Base-by-base conservation (phyloP, 2,797 vertebrate genomes). In the Protonibea diacanthus region DNA sequence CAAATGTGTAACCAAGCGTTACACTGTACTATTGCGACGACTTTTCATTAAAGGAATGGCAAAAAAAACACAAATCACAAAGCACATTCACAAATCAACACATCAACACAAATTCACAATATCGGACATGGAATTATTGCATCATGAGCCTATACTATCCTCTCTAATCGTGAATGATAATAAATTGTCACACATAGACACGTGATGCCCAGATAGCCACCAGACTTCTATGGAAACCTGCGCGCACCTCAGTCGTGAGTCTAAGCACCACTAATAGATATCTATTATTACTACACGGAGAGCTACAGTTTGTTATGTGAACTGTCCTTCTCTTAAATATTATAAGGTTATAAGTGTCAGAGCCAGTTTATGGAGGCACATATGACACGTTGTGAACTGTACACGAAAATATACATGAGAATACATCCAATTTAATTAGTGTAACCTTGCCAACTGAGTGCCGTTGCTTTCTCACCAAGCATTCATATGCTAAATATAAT, bases 401-500 rank as follows among this genome's bases (percentile, higher is more conserved):
- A n/a, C 61, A 38, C 23, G 71, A 51, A 65, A 83, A 83, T 57
- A 78, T 38, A 68, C 48, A 76, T 17, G 59, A 83, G 61, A 48
- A 69, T 21, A 48, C 64, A 58, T 82, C 75, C 40, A 68, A 58
- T 84, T 77, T 27, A 82, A 83, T 71, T 74, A 29, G 40, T 47
- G 47, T 53, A 57, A 49, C 73, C 51, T 84, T 86, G 69, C 51
- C 49, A 86, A 81, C 49, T 47, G 68, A 55, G 62, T 40, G 33
- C 25, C 49, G 49, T 49, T 81, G 57, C 52, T 74, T 55, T 68
- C 51, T 81, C 60, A 40, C 27, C 29, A 18, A 18, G 59, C 70
- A 53, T 49, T 52, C 75, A 76, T 72, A 59, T 60, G 70, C 65
- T 79, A 76, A 80, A 79, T 70, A 71, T 79, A 84, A 76, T 84